Evolutionary conservation across 2,888 invertebrate species (phyloP).

Genomic region (Pammene fasciana): DNA sequence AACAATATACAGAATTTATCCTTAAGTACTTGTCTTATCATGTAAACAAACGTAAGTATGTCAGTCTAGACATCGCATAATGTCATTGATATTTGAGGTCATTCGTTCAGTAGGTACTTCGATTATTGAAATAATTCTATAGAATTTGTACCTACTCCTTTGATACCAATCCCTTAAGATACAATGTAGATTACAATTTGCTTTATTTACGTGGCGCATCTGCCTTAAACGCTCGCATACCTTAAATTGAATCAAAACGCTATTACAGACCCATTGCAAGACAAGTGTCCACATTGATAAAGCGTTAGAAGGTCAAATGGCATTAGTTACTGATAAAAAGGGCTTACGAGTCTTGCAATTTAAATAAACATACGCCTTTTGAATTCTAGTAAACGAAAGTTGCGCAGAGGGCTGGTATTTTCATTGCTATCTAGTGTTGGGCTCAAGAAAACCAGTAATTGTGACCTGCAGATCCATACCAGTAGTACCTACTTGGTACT

Average conservation of each 20-base stretch:
- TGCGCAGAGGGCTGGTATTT: conserved; percentile 44
- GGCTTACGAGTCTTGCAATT: neutral
- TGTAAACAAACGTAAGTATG: too few relatives aligned
- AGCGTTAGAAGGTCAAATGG: conserved; percentile 65
- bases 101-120: too few relatives aligned
- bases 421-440: conserved; percentile 45
- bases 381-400: neutral
- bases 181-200: conserved; percentile 1
- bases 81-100: too few relatives aligned
- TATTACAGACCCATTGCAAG: conserved; percentile 27
- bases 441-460: neutral
- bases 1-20: too few relatives aligned
- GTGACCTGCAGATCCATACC: neutral
- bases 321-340: neutral
- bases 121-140: neutral
- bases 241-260: conserved; percentile 32
- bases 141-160: neutral
- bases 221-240: conserved; percentile 1
- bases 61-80: too few relatives aligned
- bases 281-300: conserved; percentile 54
- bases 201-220: conserved; percentile 17
- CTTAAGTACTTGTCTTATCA: too few relatives aligned
- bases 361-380: neutral
- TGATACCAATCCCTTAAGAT: too few relatives aligned
- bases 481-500: neutral